These are phyloP conservation scores for Crotalus viridis DNA, from an alignment of 2,113 vertebrate species.

Conservation along the genomic window DNA sequence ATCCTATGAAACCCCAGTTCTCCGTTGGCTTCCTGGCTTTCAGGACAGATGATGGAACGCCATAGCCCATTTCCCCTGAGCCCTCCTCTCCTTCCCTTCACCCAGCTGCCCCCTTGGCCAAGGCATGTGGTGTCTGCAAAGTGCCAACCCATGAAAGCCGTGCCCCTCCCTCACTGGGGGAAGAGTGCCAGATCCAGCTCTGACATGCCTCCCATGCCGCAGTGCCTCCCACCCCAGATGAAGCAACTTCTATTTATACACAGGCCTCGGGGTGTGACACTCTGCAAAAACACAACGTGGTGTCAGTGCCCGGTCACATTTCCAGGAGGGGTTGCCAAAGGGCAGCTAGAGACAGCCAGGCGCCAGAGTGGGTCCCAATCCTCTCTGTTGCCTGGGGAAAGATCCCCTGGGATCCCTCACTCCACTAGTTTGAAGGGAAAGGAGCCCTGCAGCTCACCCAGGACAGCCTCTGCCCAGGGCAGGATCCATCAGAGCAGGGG, in stretches of 20 bases:
- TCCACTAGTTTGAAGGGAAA: background rate
- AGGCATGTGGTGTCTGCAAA: background rate
- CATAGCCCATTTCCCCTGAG: background rate
- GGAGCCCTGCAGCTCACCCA: background rate
- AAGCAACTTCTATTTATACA: constrained; percentile 14
- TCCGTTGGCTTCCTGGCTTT: too few relatives aligned
- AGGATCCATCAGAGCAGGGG: background rate
- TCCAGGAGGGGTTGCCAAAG: background rate
- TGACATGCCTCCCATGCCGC: background rate
- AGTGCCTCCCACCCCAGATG: background rate
- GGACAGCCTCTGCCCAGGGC: background rate
- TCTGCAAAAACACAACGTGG: background rate
- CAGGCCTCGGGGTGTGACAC: background rate
- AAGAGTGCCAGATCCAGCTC: background rate
- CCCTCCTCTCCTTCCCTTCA: background rate
- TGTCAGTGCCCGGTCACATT: background rate
- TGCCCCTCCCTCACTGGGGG: background rate
- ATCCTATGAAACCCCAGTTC: too few relatives aligned
- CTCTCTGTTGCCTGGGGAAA: background rate
- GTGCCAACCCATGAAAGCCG: background rate
- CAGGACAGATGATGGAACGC: too few relatives aligned
- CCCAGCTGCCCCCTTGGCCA: background rate
- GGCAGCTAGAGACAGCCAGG: background rate
- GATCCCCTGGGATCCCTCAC: background rate
- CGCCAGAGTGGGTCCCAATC: background rate